Base-by-base conservation (phyloP, 1,140 invertebrate species). In the Pteromalus puparum region DNA sequence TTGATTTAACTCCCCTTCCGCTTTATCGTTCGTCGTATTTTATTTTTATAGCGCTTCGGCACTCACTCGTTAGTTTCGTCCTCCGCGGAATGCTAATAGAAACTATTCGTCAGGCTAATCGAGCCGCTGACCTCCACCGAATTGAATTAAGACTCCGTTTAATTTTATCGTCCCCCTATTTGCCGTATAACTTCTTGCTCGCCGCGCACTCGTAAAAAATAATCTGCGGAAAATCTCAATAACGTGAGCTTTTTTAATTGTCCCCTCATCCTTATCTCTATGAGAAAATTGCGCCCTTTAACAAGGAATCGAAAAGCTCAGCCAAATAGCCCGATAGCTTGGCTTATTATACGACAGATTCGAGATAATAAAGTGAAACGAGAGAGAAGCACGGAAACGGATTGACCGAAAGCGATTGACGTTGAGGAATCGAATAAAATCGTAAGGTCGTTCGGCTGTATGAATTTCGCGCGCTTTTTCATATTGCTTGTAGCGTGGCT, bases 341-440 rank as follows among this genome's bases (percentile, higher is more conserved):
- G 67, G 26, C 67, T 26, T 30, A 18, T 28, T 70, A 70, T 28
- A 70, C 67, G 53, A 76, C 72, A 30, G 48, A 26, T 34, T n/a
- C n/a, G 30, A 5, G 4, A 34, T 34, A 4, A 65, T 75, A 67
- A 82, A 65, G 30, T 18, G 28, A 65, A 75, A 82, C 30, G 68
- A 34, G 3, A 34, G 30, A 61, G 21, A 61, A 61, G 48, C 2
- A 1, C 15, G 2, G 24, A 75, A 76, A 46, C 42, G n/a, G 13
- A 76, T 82, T 76, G 13, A 76, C 81, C 26, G 61, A 38, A 76
- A 76, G 38, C 81, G 72, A 75, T 73, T 15, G 61, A 48, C 74
- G 34, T 76, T 65, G 48, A 74, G 18, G 15, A 30, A 75, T 75
- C n/a, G 26, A 76, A 46, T 28, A 53, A 46, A 76, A 76, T 82